These are phyloP conservation scores for Cantharis nigra DNA, from an alignment of 2,888 invertebrate genomes.

Conservation along the genomic window DNA sequence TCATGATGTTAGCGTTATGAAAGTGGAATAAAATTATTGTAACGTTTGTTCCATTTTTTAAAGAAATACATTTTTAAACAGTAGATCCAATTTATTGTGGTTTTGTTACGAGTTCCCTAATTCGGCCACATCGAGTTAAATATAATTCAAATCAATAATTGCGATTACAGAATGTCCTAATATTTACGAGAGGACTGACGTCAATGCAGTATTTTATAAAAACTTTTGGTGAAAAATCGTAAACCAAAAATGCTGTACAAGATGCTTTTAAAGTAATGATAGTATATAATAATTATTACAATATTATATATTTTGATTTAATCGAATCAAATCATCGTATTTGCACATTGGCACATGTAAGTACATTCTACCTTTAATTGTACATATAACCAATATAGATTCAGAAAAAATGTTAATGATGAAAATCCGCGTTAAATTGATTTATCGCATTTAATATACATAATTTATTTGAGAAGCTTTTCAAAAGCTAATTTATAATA, in stretches of 20 bases:
- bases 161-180: neutral
- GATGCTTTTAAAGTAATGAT: neutral
- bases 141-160: neutral
- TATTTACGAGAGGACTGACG: neutral
- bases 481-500: constrained; percentile 5
- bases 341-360: neutral
- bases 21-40: neutral
- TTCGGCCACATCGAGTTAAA: neutral
- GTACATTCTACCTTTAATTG: neutral
- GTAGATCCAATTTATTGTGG: neutral
- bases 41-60: neutral
- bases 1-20: neutral
- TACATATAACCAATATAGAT: no score
- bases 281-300: neutral
- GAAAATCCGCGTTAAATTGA: neutral
- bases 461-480: neutral
- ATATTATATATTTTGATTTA: neutral
- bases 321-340: no score
- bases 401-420: neutral
- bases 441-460: neutral
- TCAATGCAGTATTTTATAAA: neutral
- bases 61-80: neutral
- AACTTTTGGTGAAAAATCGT: neutral
- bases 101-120: neutral
- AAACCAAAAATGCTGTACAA: neutral